A percentile compares a stretch with the other conserved stretches of the same genome.
Evolutionary conservation across 2,888 invertebrate genomes (phyloP).

Genomic region (Stenchaetothrips biformis): DNA sequence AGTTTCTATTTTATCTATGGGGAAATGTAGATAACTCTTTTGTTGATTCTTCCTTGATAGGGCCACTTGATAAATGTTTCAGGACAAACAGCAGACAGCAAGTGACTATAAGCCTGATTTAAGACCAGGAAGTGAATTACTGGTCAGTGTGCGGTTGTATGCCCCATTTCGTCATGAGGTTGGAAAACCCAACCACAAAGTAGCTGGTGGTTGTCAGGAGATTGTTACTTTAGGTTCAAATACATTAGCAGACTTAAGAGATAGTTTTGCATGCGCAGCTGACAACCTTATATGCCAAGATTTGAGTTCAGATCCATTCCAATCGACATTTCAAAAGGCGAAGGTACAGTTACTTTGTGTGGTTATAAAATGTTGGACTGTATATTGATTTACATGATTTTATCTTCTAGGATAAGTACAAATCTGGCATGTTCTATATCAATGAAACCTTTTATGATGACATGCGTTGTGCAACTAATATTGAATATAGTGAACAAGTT

Average conservation of each 20-base stretch:
- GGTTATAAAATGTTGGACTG: not conserved
- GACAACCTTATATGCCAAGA: constrained; percentile 50
- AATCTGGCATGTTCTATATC: constrained; percentile 72
- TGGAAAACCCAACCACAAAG: not conserved
- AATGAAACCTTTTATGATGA: constrained; percentile 77
- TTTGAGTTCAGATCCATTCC: constrained; percentile 44
- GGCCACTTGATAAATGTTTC: not conserved
- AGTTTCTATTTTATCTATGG: not conserved
- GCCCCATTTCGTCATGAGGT: not conserved
- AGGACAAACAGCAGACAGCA: not conserved
- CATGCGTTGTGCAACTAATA: constrained; percentile 52
- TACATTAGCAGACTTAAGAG: constrained; percentile 64
- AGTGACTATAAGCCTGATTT: not conserved
- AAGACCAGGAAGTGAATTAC: not conserved
- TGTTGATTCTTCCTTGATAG: not conserved
- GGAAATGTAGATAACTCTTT: not conserved
- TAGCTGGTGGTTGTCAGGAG: constrained; percentile 47
- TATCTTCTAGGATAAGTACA: constrained; percentile 55
- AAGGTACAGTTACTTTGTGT: constrained; percentile 39
- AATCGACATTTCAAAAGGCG: constrained; percentile 37
- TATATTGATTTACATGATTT: not conserved
- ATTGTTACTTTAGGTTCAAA: constrained; percentile 63
- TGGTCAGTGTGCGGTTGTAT: not conserved
- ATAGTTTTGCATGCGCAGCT: constrained; percentile 67
- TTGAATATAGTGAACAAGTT: constrained; percentile 63